Evolutionary conservation across 2,113 vertebrate species (phyloP), one percentile per base, ranked within the genome.

Genomic region (Fulica atra): DNA sequence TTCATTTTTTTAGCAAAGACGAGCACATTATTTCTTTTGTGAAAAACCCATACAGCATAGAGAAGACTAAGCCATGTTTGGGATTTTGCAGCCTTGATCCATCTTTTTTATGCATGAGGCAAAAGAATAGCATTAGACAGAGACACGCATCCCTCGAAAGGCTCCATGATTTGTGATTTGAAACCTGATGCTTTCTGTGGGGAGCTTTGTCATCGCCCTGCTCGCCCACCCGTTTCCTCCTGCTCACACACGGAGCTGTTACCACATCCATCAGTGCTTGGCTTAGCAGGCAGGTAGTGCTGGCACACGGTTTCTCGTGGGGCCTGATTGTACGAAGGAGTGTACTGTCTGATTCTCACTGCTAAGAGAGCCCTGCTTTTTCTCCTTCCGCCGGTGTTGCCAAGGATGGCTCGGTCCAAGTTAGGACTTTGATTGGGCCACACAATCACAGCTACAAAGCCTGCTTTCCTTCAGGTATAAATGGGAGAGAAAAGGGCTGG

Each of bases 121-220:
- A 48, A 42, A 94, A 76, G 15, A 79, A 25, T 11, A 83, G 10
- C 11, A 25, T 24, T 31, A 46, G 50, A 16, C 16, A 70, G 42
- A 73, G 71, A 83, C 24, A 50, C 0, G 0, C 10, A 19, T 68
- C 14, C 26, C 35, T 81, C 0, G 0, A 88, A 88, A 83, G 16
- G 9, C 35, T 94, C 35, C 14, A 5, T 13, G 7, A 33, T 78
- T 69, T 80, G 54, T 13, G 7, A 33, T 78, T 73, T 82, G 54
- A 83, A 90, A 83, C 53, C 17, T 51, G 61, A 16, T 53, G 18
- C 57, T 73, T 80, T 33, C 70, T 65, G 31, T 33, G 53, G 61
- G 18, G 14, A 50, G 35, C 35, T 82, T 64, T 85, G 35, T 66
- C 29, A 35, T 77, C 6, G 54, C n/a, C 46, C 20, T 79, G 44